A percentile compares a stretch with the other conserved stretches of the same genome.
Conservation (phyloP, 2,113 vertebrate species). For the Terrapene triunguis region DNA sequence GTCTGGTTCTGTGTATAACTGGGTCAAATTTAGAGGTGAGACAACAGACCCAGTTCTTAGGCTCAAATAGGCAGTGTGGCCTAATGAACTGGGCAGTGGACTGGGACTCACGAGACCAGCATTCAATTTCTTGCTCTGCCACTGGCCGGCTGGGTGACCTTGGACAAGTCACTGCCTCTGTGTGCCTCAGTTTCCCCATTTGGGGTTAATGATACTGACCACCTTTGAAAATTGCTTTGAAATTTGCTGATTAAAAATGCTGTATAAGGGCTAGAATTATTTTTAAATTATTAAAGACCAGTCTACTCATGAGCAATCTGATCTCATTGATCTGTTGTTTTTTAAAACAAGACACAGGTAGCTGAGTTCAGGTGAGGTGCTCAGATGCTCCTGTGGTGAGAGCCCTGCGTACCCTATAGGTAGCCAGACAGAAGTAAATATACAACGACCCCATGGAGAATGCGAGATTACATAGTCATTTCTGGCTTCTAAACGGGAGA, state of each 20-base stretch:
- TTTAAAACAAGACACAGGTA: neutral
- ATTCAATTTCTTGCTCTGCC: neutral
- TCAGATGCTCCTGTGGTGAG: neutral
- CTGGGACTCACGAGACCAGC: no score
- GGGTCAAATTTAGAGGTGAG: neutral
- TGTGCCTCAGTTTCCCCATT: neutral
- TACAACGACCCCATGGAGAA: neutral
- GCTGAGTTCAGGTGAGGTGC: accelerated
- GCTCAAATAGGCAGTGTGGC: neutral
- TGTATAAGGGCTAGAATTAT: neutral
- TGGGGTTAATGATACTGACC: neutral
- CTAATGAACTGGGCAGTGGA: neutral
- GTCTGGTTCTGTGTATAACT: neutral
- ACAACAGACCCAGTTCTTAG: neutral
- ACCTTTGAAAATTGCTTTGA: neutral
- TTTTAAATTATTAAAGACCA: neutral
- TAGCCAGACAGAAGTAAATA: accelerated
- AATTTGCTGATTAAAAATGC: neutral
- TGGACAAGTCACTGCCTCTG: neutral
- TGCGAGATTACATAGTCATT: accelerated
- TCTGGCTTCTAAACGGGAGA: neutral
- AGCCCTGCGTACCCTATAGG: accelerated
- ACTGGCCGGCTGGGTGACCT: neutral
- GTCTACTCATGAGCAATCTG: neutral
- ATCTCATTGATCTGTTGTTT: neutral